Percentiles rank a stretch among this genome's conserved stretches.
Evolutionary conservation across 2,797 vertebrate species (phyloP).

Genomic region (Anabacerthia variegaticeps): DNA sequence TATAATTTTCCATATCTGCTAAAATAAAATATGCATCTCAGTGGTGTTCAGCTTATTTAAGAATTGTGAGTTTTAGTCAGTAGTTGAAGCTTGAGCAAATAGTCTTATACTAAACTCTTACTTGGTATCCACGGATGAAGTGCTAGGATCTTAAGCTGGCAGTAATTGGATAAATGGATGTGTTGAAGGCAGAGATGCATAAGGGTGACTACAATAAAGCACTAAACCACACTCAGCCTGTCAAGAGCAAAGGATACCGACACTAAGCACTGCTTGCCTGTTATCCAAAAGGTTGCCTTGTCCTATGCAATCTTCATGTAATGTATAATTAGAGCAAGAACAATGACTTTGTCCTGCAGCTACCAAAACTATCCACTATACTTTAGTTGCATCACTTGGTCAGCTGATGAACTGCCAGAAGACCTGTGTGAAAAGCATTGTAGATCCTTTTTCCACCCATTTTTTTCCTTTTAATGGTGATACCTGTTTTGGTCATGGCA

Average conservation of each 20-base stretch:
- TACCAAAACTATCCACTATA: not conserved
- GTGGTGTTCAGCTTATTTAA: constrained; percentile 37
- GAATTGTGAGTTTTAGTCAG: constrained; percentile 19
- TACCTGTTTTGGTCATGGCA: accelerated
- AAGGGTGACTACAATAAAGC: not conserved
- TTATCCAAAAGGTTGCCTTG: constrained; percentile 30
- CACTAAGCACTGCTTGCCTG: constrained; percentile 18
- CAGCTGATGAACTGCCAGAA: not conserved
- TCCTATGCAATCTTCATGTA: constrained; percentile 19
- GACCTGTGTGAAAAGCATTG: not conserved
- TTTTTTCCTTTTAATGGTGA: not conserved
- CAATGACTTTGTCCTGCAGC: not conserved
- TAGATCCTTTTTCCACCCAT: not conserved
- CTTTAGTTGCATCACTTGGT: not conserved
- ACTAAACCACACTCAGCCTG: not conserved
- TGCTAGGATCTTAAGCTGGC: not conserved
- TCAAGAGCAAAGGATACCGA: not conserved
- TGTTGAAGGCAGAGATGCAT: not conserved
- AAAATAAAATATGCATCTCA: constrained; percentile 47
- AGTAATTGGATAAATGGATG: not conserved
- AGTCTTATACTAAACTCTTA: not conserved
- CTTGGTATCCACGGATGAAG: not conserved
- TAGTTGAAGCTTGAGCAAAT: constrained; percentile 29
- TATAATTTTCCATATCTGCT: constrained; percentile 23
- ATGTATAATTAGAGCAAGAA: not conserved